Evolutionary conservation across 2,888 invertebrate genomes (phyloP).

Genomic region (Drosophila prostipennis): DNA sequence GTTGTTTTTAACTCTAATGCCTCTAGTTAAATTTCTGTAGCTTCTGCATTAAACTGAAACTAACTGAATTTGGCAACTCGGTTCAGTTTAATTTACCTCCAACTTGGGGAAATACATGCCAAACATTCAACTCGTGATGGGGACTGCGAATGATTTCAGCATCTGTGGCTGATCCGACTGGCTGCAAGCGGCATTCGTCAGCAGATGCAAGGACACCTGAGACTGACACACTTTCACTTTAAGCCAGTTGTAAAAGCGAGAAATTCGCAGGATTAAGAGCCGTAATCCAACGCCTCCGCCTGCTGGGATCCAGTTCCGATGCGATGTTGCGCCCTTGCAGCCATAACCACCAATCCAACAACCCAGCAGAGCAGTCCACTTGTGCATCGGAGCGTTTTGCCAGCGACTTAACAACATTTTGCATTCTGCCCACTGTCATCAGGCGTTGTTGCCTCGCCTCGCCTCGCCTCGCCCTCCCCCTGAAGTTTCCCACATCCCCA

Average conservation of each 20-base stretch:
- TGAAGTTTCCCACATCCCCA: background rate
- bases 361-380: constrained; percentile 42
- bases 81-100: constrained; percentile 1
- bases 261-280: constrained; percentile 46
- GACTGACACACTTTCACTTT: constrained; percentile 42
- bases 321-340: constrained; percentile 9
- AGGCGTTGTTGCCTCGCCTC: constrained; percentile 29
- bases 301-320: constrained; percentile 5
- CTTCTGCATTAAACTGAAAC: no score
- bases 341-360: constrained; percentile 43
- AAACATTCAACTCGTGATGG: constrained; percentile 18
- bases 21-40: no score
- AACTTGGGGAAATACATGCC: constrained; percentile 5
- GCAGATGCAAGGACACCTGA: constrained; percentile 41
- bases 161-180: constrained; percentile 19
- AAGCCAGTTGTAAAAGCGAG: constrained; percentile 44
- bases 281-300: constrained; percentile 35
- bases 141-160: constrained; percentile 28
- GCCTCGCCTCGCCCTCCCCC: background rate
- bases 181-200: constrained; percentile 25
- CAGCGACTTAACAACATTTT: constrained; percentile 60
- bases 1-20: no score
- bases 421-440: constrained; percentile 54
- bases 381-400: constrained; percentile 49
- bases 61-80: background rate